phyloP scores from a whole-genome alignment of 2,888 invertebrate genomes.

The Dione vanillae region DNA sequence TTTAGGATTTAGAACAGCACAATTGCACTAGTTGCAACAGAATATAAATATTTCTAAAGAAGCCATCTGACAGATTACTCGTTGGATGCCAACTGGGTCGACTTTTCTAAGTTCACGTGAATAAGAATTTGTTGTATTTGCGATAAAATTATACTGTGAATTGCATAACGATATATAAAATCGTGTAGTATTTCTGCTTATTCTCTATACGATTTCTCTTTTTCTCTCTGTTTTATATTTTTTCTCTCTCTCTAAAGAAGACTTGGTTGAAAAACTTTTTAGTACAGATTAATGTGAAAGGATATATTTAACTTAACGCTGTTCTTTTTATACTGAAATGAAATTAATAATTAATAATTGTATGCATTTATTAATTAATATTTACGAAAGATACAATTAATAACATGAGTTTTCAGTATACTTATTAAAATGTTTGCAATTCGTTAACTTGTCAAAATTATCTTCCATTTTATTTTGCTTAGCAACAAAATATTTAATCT shows the following conservation, averaged over 20 bases:
- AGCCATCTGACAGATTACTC: slow-evolving; percentile 24
- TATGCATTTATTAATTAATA: too few species aligned
- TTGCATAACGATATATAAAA: neutral
- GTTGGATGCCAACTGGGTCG: slow-evolving; percentile 35
- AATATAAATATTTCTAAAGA: slow-evolving; percentile 32
- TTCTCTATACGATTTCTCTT: neutral
- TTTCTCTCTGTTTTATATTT: neutral
- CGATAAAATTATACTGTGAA: slow-evolving; percentile 2
- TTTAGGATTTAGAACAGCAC: slow-evolving; percentile 7
- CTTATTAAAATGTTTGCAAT: neutral
- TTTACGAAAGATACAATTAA: neutral
- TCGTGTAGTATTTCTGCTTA: neutral
- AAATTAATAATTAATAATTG: too few species aligned
- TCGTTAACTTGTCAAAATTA: neutral
- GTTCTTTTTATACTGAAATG: too few species aligned
- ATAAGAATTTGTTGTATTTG: slow-evolving; percentile 28
- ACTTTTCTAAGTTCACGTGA: slow-evolving; percentile 26
- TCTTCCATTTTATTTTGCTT: neutral
- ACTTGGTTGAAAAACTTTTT: too few species aligned
- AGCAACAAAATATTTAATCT: slow-evolving; percentile 19
- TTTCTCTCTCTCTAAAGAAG: too few species aligned
- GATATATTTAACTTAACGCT: too few species aligned
- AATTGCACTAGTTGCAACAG: slow-evolving; percentile 14
- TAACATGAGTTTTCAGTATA: neutral
- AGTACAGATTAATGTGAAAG: too few species aligned